Evolutionary conservation across 2,888 invertebrate species (phyloP), one percentile per base, ranked within the genome.

Genomic region (Hesperia comma): DNA sequence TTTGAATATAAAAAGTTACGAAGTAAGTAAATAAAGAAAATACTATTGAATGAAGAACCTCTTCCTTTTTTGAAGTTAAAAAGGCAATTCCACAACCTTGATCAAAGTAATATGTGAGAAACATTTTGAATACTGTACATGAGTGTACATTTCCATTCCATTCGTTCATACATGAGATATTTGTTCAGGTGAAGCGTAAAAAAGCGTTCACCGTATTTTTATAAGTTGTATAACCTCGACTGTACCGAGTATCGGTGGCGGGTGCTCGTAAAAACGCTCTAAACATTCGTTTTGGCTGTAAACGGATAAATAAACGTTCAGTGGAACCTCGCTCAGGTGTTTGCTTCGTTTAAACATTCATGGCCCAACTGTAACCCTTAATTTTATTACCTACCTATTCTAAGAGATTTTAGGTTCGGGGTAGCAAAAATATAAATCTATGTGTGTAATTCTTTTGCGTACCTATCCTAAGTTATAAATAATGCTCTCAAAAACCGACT

Each of bases 201-300:
- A 55, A 41, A n/a, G 19, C 40, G 37, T 37, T 37, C 10, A 37
- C 8, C 37, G 37, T 32, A 6, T 6, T 17, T 55, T 70, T 69
- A 4, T 69, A 12, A 49, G 69, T 76, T 69, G 70, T 21, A 12
- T 33, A 51, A 63, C 43, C 63, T 72, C 19, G n/a, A 32, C 41
- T 26, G 76, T 78, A 84, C 49, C n/a, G 8, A 5, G 15, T 15
- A 19, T 19, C 3, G 49, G 86, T 83, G 83, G 79, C 75, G 77
- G 70, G 67, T 73, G 81, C 76, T 88, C 88, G 85, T 90, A 88
- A 90, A 87, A 89, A 84, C 77, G 79, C 82, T 81, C 84, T 87
- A 84, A 89, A 84, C 87, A 86, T 84, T 79, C 83, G 80, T 81
- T 79, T 78, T 75, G 74, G 78, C 75, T 83, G 84, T 89, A 89